These are phyloP conservation scores for Anthoptus insignis DNA, from an alignment of 2,888 invertebrate genomes.

Conservation along the genomic window DNA sequence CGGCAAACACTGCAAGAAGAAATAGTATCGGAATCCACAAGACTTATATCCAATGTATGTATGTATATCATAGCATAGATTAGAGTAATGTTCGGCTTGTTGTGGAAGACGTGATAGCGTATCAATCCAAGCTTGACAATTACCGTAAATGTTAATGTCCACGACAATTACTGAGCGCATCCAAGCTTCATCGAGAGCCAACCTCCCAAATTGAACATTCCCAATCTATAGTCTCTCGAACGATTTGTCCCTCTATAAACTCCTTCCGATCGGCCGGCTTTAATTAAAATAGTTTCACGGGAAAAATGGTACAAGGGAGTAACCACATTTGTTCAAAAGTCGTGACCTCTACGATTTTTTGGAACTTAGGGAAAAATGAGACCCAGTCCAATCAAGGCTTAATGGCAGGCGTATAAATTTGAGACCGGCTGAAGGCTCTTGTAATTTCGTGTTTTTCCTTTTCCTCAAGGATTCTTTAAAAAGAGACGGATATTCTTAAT, in stretches of 20 bases:
- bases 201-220: conserved; percentile 74
- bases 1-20: no score
- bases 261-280: conserved; percentile 73
- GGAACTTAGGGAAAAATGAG: conserved; percentile 43
- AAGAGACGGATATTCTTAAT: conserved; percentile 7
- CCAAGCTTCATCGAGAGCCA: conserved; percentile 68
- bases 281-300: conserved; percentile 82
- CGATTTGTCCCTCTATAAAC: conserved; percentile 77
- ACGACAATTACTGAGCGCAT: conserved; percentile 77
- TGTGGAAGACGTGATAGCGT: conserved; percentile 70
- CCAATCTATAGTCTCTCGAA: conserved; percentile 72
- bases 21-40: no score
- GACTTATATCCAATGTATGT: conserved; percentile 13
- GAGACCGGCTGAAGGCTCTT: conserved; percentile 11
- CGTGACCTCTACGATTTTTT: conserved; percentile 51
- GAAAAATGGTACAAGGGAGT: conserved; percentile 71
- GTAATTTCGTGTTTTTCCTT: conserved; percentile 8
- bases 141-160: conserved; percentile 85
- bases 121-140: conserved; percentile 76
- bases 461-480: conserved; percentile 3
- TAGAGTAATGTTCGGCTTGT: conserved; percentile 61
- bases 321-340: conserved; percentile 58
- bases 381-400: conserved; percentile 50
- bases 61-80: conserved; percentile 54
- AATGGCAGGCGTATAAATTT: conserved; percentile 43